These are phyloP conservation scores for Numenius arquata DNA, from an alignment of 2,113 vertebrate genomes.

Conservation along the genomic window DNA sequence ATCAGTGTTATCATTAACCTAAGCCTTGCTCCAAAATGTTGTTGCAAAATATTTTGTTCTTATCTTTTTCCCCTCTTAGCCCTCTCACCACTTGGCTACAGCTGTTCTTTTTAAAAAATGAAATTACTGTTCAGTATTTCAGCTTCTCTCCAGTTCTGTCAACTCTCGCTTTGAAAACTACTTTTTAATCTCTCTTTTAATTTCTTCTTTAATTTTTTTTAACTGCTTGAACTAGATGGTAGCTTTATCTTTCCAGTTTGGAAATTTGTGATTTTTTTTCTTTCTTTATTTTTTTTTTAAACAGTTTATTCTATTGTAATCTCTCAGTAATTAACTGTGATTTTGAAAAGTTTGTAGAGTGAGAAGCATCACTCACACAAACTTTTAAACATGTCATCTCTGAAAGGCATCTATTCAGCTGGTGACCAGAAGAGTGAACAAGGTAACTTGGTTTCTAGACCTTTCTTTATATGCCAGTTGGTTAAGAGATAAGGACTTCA, in stretches of 20 bases:
- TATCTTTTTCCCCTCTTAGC: neutral
- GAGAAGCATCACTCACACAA: neutral
- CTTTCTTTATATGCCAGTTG: neutral
- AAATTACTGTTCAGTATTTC: neutral
- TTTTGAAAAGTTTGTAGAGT: neutral
- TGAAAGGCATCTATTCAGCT: neutral
- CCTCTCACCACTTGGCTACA: neutral
- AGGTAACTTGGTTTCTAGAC: neutral
- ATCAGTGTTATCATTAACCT: neutral
- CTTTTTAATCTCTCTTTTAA: neutral
- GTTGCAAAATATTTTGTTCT: neutral
- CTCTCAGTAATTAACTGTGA: neutral
- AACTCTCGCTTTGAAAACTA: neutral
- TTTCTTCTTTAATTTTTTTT: neutral
- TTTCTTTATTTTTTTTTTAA: neutral
- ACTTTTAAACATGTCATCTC: neutral
- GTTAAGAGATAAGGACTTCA: neutral
- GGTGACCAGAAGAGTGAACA: neutral
- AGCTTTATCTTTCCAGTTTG: neutral
- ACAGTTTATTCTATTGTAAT: neutral
- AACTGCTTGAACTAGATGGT: neutral
- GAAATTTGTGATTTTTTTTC: neutral
- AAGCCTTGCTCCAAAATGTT: neutral
- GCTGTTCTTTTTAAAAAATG: neutral
- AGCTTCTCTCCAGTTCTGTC: neutral